phyloP scores from a whole-genome alignment of 2,888 invertebrate species.

The Megalurothrips usitatus region DNA sequence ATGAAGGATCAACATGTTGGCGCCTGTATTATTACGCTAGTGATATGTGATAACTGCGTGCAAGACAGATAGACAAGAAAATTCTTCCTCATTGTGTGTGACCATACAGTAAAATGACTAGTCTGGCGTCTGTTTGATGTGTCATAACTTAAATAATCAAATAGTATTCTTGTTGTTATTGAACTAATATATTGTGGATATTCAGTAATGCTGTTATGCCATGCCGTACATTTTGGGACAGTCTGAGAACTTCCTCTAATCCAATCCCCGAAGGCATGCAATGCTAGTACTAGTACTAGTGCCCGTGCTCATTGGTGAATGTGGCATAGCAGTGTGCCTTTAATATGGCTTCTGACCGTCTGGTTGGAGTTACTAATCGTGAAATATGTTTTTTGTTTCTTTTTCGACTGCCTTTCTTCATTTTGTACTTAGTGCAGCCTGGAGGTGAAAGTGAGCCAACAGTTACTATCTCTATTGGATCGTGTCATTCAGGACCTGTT shows the following conservation, averaged over 20 bases:
- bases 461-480: background rate
- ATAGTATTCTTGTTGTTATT: background rate
- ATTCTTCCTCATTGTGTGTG: background rate
- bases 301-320: too few species aligned
- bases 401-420: too few species aligned
- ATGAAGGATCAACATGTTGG: background rate
- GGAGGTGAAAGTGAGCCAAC: too few species aligned
- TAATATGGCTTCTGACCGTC: too few species aligned
- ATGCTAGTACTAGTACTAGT: too few species aligned
- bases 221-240: background rate
- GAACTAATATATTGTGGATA: background rate
- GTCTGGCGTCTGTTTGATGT: slow-evolving; percentile 11
- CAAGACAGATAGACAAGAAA: background rate
- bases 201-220: background rate
- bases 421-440: too few species aligned
- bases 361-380: too few species aligned
- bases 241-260: too few species aligned
- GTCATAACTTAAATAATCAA: slow-evolving; percentile 11
- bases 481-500: background rate
- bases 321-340: too few species aligned
- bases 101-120: background rate
- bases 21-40: too few species aligned
- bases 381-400: too few species aligned
- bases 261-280: too few species aligned
- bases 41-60: background rate